phyloP scores from a whole-genome alignment of 2,888 invertebrate genomes.

The Caenorhabditis parvicauda region DNA sequence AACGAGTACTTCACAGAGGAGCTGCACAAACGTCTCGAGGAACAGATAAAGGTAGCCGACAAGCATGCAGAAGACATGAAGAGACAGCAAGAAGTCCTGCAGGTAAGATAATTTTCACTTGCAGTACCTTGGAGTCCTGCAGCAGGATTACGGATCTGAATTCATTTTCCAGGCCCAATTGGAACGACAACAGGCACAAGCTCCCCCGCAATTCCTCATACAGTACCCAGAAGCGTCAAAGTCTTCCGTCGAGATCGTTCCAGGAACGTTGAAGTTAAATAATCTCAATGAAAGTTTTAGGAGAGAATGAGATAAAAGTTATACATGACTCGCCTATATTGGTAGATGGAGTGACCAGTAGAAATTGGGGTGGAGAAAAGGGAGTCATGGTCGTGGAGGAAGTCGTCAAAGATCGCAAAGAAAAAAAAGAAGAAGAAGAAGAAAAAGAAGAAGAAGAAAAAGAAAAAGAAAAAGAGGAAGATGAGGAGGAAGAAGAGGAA shows the following conservation, averaged over 20 bases:
- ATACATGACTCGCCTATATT: no score
- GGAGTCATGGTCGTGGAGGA: neutral
- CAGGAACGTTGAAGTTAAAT: no score
- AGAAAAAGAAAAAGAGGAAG: neutral
- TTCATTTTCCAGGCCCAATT: constrained; percentile 14
- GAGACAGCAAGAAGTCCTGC: constrained; percentile 35
- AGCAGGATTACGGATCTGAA: constrained; percentile 5
- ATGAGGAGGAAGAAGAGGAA: neutral
- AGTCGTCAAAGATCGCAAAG: neutral
- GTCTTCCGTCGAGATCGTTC: no score
- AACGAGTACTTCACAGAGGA: constrained; percentile 50
- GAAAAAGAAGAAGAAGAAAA: neutral
- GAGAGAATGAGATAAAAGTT: no score
- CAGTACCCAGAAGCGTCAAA: no score
- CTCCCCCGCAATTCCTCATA: constrained; percentile 29
- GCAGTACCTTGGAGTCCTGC: neutral
- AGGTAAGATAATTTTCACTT: constrained; percentile 1
- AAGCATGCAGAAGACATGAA: constrained; percentile 36
- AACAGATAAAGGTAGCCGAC: constrained; percentile 29
- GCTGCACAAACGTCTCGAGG: constrained; percentile 41
- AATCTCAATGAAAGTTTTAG: no score
- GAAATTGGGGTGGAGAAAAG: no score
- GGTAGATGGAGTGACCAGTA: no score
- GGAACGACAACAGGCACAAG: constrained; percentile 20
- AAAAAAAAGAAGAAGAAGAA: constrained; percentile 1